A percentile compares a stretch with the other conserved stretches of the same genome.
Evolutionary conservation across 2,888 invertebrate genomes (phyloP).

Genomic region (Empis stercorea): DNA sequence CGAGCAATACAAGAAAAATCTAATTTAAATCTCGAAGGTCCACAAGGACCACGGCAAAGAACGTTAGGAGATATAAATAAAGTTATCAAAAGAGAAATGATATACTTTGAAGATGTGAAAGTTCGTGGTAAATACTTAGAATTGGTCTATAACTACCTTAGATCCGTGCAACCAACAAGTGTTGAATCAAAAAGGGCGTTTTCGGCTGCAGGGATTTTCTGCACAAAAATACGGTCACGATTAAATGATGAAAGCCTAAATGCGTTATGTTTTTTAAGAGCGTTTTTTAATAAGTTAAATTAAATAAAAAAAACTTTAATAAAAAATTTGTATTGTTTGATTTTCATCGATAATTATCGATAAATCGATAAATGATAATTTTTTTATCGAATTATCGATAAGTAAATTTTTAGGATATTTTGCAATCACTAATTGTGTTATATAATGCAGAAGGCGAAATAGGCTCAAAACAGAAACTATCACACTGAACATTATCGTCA

Average conservation of each 20-base stretch:
- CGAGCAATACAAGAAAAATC: background rate
- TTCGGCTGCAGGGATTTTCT: conserved; percentile 5
- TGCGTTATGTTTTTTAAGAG: background rate
- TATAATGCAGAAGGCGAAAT: too few species aligned
- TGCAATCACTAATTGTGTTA: too few species aligned
- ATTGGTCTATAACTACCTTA: background rate
- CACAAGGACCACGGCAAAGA: background rate
- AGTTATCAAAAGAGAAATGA: background rate
- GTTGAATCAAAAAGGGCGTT: conserved; percentile 5
- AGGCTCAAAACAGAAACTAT: too few species aligned
- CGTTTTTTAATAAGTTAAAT: background rate
- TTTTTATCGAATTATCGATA: background rate
- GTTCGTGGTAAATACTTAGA: background rate
- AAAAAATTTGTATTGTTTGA: background rate
- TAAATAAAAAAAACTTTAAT: background rate
- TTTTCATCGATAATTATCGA: background rate
- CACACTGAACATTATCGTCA: too few species aligned
- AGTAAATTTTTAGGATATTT: background rate
- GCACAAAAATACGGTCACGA: conserved; percentile 1
- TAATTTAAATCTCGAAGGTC: background rate
- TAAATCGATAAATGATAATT: background rate
- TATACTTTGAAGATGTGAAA: background rate
- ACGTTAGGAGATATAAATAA: background rate
- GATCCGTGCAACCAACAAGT: conserved; percentile 1
- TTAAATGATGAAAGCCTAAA: background rate